Evolutionary conservation across 2,888 invertebrate genomes (phyloP), one percentile per base, ranked within the genome.

Genomic region (Sclerodermus sp.): DNA sequence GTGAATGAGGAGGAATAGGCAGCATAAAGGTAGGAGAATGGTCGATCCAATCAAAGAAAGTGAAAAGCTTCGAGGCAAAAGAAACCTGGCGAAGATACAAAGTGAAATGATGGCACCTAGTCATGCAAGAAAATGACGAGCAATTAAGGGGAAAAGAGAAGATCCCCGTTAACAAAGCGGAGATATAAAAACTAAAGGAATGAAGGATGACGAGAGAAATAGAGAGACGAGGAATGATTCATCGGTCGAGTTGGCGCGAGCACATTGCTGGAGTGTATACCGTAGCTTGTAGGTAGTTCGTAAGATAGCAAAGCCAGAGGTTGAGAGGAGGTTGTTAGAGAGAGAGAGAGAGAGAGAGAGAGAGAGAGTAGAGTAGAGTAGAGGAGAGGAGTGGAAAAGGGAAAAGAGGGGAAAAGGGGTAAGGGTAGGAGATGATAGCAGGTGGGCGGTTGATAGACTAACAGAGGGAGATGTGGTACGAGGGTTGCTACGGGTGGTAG

Each of bases 311-410:
- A 44, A 15, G 47, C 42, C 45, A 32, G 30, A 16, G 42, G 36
- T 37, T 36, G 49, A 51, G 56, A 51, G 44, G 42, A 46, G 39
- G 47, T 36, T 23, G 23, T 23, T 3, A 23, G 3, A 23, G 49
- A 23, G 44, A 42, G 43, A 45, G 47, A 54, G 49, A 36, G 45
- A 47, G 47, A 45, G 46, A 52, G 30, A 32, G 30, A 16, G 42
- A 31, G 39, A 36, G 49, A 51, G 56, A 51, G 44, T 41, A 46
- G 39, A 46, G 34, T 23, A 8, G 3, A 8, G 8, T 23, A 23
- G 49, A 23, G 44, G 40, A 43, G 45, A 47, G 53, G 49, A 36
- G 45, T 45, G n/a, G n/a, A n/a, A n/a, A n/a, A n/a, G n/a, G n/a
- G n/a, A n/a, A n/a, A n/a, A n/a, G 47, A 48, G 38, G 30, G 23